A percentile compares a stretch with the other conserved stretches of the same genome.
Evolutionary conservation across 2,113 vertebrate species (phyloP).

Genomic region (Scomber japonicus): DNA sequence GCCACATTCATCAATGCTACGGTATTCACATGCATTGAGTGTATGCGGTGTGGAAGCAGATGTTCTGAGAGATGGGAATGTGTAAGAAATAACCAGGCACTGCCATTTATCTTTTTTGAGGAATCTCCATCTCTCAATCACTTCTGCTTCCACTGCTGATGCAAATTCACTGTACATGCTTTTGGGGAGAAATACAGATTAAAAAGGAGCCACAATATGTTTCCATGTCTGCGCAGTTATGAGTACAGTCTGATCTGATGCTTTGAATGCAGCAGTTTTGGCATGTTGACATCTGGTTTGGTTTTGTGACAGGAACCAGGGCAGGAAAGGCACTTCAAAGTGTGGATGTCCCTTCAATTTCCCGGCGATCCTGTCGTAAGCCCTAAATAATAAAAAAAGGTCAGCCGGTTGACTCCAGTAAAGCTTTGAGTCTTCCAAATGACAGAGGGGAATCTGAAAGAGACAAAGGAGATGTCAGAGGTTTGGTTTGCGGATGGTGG

Average conservation of each 20-base stretch:
- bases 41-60: slow-evolving; percentile 18
- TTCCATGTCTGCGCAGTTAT: slow-evolving; percentile 1
- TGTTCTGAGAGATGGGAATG: slow-evolving; percentile 6
- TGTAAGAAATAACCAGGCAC: slow-evolving; percentile 9
- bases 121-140: background rate
- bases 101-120: background rate
- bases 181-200: slow-evolving; percentile 23
- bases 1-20: slow-evolving; percentile 8
- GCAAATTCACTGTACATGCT: slow-evolving; percentile 1
- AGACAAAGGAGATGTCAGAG: background rate
- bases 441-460: slow-evolving; percentile 65
- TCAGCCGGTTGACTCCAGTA: slow-evolving; percentile 50
- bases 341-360: slow-evolving; percentile 69
- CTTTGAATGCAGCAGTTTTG: slow-evolving; percentile 14
- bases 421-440: slow-evolving; percentile 49
- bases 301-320: slow-evolving; percentile 56
- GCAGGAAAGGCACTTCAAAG: slow-evolving; percentile 76
- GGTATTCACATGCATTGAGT: slow-evolving; percentile 37
- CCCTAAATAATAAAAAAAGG: slow-evolving; percentile 45
- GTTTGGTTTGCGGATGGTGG: background rate
- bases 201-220: slow-evolving; percentile 32
- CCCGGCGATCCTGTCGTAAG: slow-evolving; percentile 58
- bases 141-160: slow-evolving; percentile 15
- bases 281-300: slow-evolving; percentile 62
- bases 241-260: slow-evolving; percentile 32